Evolutionary conservation across 37 sponge, comb jelly and placozoan species (phyloP).

Genomic region (Oopsacas minuta): DNA sequence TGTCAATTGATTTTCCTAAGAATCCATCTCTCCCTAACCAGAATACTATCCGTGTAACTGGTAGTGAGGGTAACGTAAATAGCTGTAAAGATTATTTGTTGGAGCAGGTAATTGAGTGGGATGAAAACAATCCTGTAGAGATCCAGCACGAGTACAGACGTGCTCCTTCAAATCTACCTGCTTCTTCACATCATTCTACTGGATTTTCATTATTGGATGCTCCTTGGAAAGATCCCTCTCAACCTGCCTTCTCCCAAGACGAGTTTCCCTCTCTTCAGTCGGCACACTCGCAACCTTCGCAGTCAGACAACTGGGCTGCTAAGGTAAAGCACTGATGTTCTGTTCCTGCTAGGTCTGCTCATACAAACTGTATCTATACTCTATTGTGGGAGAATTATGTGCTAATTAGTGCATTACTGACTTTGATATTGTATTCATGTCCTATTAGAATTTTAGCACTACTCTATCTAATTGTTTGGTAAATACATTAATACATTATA

Average conservation of each 20-base stretch:
- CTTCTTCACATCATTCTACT: neutral
- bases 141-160: neutral
- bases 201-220: neutral
- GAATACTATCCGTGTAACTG: neutral
- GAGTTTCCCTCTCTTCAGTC: neutral
- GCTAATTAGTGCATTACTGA: neutral
- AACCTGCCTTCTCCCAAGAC: neutral
- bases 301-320: neutral
- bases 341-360: neutral
- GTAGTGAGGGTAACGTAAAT: neutral
- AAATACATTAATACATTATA: neutral
- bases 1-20: neutral
- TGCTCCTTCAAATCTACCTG: neutral
- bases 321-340: neutral
- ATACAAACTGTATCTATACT: neutral
- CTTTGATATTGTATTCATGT: neutral
- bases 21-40: constrained; percentile 8
- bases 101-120: neutral
- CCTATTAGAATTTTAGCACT: neutral
- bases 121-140: neutral
- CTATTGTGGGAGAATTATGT: no score
- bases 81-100: neutral
- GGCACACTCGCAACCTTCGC: neutral
- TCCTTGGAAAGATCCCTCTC: neutral
- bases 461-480: neutral